Evolutionary conservation across 1,140 invertebrate species (phyloP).

Genomic region (Zaprionus ghesquierei): DNA sequence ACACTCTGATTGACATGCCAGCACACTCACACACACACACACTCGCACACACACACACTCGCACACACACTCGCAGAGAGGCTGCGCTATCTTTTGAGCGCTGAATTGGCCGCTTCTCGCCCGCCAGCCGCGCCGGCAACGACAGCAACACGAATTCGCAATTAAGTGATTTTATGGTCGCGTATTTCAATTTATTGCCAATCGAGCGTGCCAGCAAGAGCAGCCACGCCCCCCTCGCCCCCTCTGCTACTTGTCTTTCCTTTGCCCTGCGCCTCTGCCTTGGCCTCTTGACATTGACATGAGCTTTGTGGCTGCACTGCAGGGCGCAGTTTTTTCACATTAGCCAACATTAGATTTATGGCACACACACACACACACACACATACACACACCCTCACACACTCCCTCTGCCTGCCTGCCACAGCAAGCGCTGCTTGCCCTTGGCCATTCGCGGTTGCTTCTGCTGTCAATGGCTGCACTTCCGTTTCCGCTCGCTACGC

Average conservation of each 20-base stretch:
- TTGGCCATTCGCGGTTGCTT: background rate
- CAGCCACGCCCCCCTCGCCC: constrained; percentile 17
- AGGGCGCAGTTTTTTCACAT: constrained; percentile 58
- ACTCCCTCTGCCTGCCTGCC: background rate
- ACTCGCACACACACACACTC: background rate
- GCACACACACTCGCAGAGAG: background rate
- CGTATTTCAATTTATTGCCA: constrained; percentile 80
- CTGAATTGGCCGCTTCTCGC: constrained; percentile 47
- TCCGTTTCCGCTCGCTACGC: constrained; percentile 53
- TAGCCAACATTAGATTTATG: constrained; percentile 71
- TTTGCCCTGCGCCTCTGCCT: background rate
- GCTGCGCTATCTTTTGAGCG: constrained; percentile 23
- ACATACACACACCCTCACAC: background rate
- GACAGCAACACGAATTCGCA: constrained; percentile 72
- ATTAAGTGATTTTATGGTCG: constrained; percentile 81
- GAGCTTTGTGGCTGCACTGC: constrained; percentile 13
- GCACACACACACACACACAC: constrained; percentile 4
- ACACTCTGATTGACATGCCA: constrained; percentile 5
- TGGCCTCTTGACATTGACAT: constrained; percentile 47
- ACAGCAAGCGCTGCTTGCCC: background rate
- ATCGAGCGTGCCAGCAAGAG: constrained; percentile 58
- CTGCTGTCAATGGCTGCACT: constrained; percentile 70
- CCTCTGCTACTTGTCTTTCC: too few species aligned
- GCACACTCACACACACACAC: background rate
- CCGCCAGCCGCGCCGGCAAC: constrained; percentile 35